Percentiles rank a stretch among this genome's conserved stretches.
Conservation (phyloP, 2,888 invertebrate species). For the Notodonta dromedarius region DNA sequence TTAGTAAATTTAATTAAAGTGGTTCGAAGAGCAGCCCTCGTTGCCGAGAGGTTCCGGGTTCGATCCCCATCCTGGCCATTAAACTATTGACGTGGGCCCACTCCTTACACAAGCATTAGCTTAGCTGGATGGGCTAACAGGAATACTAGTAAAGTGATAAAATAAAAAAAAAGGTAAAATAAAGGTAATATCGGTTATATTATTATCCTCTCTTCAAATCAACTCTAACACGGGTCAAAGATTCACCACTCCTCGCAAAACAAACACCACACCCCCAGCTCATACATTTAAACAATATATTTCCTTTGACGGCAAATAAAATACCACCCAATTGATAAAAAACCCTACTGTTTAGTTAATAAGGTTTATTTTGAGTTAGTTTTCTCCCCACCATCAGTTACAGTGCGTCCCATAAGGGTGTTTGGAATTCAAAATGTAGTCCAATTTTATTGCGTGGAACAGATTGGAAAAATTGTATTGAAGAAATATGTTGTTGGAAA, state of each 20-base stretch:
- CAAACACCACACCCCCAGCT: conserved; percentile 28
- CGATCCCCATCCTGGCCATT: no score
- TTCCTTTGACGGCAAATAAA: conserved; percentile 30
- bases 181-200: no score
- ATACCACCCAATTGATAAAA: conserved; percentile 6
- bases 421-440: conserved; percentile 58
- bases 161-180: no score
- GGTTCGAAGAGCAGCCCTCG: no score
- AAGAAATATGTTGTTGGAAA: conserved; percentile 17
- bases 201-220: neutral
- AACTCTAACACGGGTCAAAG: neutral
- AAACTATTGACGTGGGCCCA: no score
- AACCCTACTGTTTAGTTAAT: fast-evolving
- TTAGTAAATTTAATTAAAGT: no score
- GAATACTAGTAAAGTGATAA: no score
- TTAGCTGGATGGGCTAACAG: no score
- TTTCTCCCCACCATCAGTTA: conserved; percentile 22
- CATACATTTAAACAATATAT: conserved; percentile 21
- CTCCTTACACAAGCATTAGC: no score
- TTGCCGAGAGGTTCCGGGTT: no score
- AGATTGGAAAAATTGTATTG: conserved; percentile 55
- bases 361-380: conserved; percentile 6
- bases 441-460: conserved; percentile 64
- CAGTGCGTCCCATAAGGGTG: conserved; percentile 47
- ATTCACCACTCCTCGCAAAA: conserved; percentile 17